Evolutionary conservation across 2,797 vertebrate genomes (phyloP).

Genomic region (Selene dorsalis): DNA sequence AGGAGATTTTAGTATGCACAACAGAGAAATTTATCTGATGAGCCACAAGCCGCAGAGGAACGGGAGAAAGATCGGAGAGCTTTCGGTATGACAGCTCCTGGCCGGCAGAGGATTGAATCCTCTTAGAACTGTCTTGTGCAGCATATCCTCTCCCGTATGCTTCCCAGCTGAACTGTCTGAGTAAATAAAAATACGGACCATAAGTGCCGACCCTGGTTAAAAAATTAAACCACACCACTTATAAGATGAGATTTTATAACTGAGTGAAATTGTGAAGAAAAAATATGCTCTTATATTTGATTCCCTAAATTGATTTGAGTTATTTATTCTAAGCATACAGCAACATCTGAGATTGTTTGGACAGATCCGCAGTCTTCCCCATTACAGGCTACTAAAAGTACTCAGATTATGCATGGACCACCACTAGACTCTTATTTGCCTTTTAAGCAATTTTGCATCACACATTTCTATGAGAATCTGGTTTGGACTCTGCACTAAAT

Average conservation of each 20-base stretch:
- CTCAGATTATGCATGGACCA: conserved; percentile 4
- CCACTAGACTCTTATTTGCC: not conserved
- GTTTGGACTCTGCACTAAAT: conserved; percentile 40
- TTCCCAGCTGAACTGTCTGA: conserved; percentile 33
- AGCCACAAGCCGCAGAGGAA: conserved; percentile 29
- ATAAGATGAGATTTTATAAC: conserved; percentile 6
- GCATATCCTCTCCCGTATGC: conserved; percentile 25
- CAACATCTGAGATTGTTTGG: conserved; percentile 9
- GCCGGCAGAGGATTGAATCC: conserved; percentile 51
- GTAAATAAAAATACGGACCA: conserved; percentile 36
- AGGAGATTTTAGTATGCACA: conserved; percentile 34
- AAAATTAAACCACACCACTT: not conserved
- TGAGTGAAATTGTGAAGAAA: conserved; percentile 14
- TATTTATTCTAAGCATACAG: not conserved
- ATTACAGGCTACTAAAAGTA: conserved; percentile 8
- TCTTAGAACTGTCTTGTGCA: conserved; percentile 44
- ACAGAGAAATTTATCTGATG: conserved; percentile 38
- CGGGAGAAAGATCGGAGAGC: conserved; percentile 19
- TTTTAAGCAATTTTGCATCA: conserved; percentile 22
- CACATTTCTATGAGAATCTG: conserved; percentile 18
- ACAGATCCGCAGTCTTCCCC: not conserved
- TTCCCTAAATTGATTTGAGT: conserved; percentile 7
- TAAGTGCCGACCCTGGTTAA: conserved; percentile 13
- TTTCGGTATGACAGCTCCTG: conserved; percentile 41
- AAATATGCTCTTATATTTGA: conserved; percentile 8